Evolutionary conservation across 2,888 invertebrate genomes (phyloP).

Genomic region (Spodoptera littoralis): DNA sequence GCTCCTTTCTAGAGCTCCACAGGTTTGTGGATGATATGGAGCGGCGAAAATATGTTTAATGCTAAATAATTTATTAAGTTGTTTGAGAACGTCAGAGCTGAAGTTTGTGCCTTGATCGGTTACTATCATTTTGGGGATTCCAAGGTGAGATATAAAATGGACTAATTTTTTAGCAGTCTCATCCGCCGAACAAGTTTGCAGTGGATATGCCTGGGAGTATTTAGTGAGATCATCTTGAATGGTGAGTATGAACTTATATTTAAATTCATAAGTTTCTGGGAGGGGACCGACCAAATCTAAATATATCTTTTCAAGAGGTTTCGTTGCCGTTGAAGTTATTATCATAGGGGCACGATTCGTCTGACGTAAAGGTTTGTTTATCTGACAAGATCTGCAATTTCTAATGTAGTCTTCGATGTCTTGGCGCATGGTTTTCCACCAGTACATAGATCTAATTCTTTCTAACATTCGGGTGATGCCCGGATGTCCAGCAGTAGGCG

Average conservation of each 20-base stretch:
- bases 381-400: not conserved
- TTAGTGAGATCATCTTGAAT: constrained; percentile 3
- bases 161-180: constrained; percentile 5
- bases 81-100: no score
- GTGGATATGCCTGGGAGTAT: constrained; percentile 2
- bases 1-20: no score
- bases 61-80: no score
- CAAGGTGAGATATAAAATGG: constrained; percentile 2
- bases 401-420: not conserved
- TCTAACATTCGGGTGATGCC: no score
- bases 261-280: not conserved
- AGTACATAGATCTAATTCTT: no score
- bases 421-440: no score
- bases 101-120: not conserved
- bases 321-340: no score
- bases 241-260: constrained; percentile 4
- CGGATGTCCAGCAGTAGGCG: no score
- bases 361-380: constrained; percentile 4
- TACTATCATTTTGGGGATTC: constrained; percentile 1
- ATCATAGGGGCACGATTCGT: constrained; percentile 1
- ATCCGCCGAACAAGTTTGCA: not conserved
- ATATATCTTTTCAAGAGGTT: no score
- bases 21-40: no score
- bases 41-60: no score
- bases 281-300: no score